phyloP scores from a whole-genome alignment of 2,113 vertebrate species.

The Leucopsar rothschildi region DNA sequence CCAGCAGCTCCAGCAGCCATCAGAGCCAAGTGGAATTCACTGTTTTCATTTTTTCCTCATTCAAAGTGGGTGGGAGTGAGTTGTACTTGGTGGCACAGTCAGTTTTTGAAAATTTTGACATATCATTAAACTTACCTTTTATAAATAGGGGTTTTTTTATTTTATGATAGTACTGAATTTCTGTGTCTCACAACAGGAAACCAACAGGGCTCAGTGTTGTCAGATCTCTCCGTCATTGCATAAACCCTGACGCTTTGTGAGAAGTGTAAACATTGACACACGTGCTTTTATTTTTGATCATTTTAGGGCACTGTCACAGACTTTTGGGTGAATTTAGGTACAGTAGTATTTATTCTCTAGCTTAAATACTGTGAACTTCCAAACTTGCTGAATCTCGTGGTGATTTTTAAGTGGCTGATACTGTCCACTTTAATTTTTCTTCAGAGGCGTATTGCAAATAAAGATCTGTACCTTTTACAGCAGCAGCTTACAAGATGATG shows the following conservation, averaged over 20 bases:
- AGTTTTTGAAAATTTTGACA: background rate
- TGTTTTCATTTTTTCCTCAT: background rate
- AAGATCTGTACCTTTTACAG: background rate
- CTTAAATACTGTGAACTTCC: background rate
- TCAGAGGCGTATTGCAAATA: background rate
- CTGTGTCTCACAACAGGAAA: background rate
- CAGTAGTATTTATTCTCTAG: background rate
- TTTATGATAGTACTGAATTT: background rate
- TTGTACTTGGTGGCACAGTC: background rate
- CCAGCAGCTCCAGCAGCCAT: background rate
- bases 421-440: background rate
- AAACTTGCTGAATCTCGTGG: background rate
- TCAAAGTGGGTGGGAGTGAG: background rate
- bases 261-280: background rate
- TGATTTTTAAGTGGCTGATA: background rate
- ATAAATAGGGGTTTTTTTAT: accelerated
- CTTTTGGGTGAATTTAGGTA: background rate
- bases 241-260: background rate
- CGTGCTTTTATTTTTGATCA: background rate
- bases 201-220: background rate
- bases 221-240: background rate
- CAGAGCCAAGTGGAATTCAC: background rate
- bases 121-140: background rate
- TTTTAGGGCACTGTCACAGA: background rate
- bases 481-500: background rate